Evolutionary conservation across 2,888 invertebrate species (phyloP).

Genomic region (Leucozona laternaria): DNA sequence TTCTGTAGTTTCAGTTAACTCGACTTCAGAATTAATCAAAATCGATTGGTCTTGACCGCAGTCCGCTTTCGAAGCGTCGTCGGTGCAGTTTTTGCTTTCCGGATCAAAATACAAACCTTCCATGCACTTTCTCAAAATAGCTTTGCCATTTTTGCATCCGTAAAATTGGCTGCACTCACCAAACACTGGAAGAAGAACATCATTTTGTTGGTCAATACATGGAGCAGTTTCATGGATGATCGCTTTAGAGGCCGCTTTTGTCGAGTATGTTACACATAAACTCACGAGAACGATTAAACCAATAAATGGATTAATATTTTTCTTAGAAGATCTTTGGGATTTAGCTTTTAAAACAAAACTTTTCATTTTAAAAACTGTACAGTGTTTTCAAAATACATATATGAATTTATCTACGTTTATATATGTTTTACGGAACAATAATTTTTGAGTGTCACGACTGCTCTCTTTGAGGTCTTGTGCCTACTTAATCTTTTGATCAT

Average conservation of each 20-base stretch:
- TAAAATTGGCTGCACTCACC: slow-evolving; percentile 52
- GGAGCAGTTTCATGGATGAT: background rate
- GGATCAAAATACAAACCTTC: slow-evolving; percentile 39
- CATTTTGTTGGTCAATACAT: slow-evolving; percentile 35
- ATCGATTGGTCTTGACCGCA: slow-evolving; percentile 21
- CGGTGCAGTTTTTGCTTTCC: slow-evolving; percentile 33
- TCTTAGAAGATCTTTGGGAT: background rate
- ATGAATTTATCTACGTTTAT: no score
- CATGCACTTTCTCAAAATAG: slow-evolving; percentile 17
- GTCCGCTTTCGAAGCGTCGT: slow-evolving; percentile 13
- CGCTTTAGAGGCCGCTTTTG: background rate
- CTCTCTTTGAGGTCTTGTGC: background rate
- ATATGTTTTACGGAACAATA: background rate
- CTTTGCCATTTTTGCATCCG: slow-evolving; percentile 41
- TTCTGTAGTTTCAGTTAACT: background rate
- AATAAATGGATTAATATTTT: background rate
- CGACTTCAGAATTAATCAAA: background rate
- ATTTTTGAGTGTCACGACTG: background rate
- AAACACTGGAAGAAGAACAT: slow-evolving; percentile 21
- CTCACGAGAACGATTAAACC: slow-evolving; percentile 28
- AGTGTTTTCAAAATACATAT: background rate
- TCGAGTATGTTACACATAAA: slow-evolving; percentile 23
- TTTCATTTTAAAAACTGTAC: background rate
- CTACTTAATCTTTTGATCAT: background rate
- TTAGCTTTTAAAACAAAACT: background rate